Base-by-base conservation (phyloP, 2,888 invertebrate genomes). In the Colostygia pectinataria region DNA sequence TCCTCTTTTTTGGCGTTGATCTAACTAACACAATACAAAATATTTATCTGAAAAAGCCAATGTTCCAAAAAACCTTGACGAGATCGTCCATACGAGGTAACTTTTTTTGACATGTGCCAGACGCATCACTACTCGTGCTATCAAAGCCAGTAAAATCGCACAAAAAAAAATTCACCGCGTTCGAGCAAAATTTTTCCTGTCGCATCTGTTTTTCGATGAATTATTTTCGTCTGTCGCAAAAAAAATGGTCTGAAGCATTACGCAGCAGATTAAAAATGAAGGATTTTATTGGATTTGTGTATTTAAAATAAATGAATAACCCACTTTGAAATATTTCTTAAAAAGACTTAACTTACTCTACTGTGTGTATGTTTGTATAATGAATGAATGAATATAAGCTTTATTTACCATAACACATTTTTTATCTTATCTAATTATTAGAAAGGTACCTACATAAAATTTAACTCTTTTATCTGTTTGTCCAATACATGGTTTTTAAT, bases 141-240 rank as follows among this genome's bases (percentile, higher is more conserved):
- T 71, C 66, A 68, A 63, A 54, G 61, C 60, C 56, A 54, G 55
- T 56, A 64, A 71, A 69, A 71, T 66, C 56, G 63, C 59, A 49
- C 59, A 41, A 28, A 66, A 37, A 41, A 34, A 48, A 37, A 40
- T 38, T 50, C 39, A 50, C 48, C 45, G 23, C 42, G 59, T 37
- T 32, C 33, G 38, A 47, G 61, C 65, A 68, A 69, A 71, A 67
- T 68, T 65, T 73, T 72, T 65, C 56, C 58, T 51, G 43, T 46
- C 61, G 63, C 57, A 51, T 57, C 61, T 45, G 42, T 55, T 52
- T 62, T 61, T 48, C 47, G 45, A 50, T 24, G 60, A 65, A 63
- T 62, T 58, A 63, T 63, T 63, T 60, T 56, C 32, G 49, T 58
- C 46, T 51, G 41, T 24, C 20, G 23, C 40, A 52, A 61, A 65